Percentiles rank a stretch among this genome's conserved stretches.
Conservation (phyloP, 2,797 vertebrate species). For the Coregonus suidteri region DNA sequence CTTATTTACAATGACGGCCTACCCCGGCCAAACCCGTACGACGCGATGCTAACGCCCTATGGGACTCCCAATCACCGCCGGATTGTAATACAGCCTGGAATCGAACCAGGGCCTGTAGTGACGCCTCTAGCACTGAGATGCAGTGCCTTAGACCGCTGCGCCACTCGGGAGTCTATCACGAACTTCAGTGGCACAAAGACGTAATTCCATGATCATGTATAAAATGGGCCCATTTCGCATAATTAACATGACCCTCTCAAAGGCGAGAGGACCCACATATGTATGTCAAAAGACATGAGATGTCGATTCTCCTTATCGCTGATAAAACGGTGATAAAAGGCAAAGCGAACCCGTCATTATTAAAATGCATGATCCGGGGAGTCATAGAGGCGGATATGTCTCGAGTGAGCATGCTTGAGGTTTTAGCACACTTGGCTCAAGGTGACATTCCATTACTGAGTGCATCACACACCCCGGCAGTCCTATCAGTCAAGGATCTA, state of each 20-base stretch:
- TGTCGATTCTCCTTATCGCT: conserved; percentile 25
- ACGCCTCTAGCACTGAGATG: too few relatives aligned
- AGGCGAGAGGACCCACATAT: conserved; percentile 24
- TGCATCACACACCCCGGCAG: conserved; percentile 45
- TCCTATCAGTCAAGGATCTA: background rate
- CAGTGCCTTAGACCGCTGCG: too few relatives aligned
- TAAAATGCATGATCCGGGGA: conserved; percentile 54
- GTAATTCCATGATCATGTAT: background rate
- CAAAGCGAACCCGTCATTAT: conserved; percentile 36
- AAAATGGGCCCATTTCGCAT: background rate
- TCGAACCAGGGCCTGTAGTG: too few relatives aligned
- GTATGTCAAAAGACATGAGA: conserved; percentile 28
- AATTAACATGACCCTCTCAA: conserved; percentile 15
- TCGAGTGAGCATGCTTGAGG: conserved; percentile 70
- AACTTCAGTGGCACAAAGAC: background rate
- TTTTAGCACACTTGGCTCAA: conserved; percentile 76
- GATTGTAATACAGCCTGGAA: too few relatives aligned
- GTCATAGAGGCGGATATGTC: conserved; percentile 57
- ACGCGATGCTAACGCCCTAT: too few relatives aligned
- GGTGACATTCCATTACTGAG: conserved; percentile 79
- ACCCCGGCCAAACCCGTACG: too few relatives aligned
- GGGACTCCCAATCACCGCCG: too few relatives aligned
- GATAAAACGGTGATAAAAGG: conserved; percentile 34
- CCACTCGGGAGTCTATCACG: too few relatives aligned
- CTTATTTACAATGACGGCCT: too few relatives aligned